Base-by-base conservation (phyloP, 2,888 invertebrate species). In the Cabera pusaria region DNA sequence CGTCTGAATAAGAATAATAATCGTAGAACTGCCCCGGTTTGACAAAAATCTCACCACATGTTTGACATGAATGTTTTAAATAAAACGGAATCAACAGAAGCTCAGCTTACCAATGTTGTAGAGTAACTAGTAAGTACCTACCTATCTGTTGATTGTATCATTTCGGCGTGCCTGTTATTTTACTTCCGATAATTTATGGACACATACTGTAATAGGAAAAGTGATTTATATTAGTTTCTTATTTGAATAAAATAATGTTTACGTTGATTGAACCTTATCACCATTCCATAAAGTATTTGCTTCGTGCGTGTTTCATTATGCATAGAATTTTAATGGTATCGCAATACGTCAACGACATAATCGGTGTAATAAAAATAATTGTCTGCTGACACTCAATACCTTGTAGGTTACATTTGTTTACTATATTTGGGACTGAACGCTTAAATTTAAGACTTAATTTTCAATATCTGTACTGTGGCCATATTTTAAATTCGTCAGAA, bases 241-340 rank as follows among this genome's bases (percentile, higher is more conserved):
- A 29, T 16, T 29, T 33, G 23, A 40, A 33, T 40, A 7, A 23
- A 18, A 31, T 26, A 25, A 24, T 25, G 24, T 16, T 5, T 18
- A 12, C 19, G 21, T 6, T 32, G 5, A 28, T 12, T 31, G 20
- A 6, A 20, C 33, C 11, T 18, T 32, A 16, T 25, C 8, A 16
- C 23, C 9, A 8, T 9, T 11, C 16, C 23, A 29, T 29, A 38
- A 24, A 39, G 33, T 26, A 2, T 9, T 12, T 3, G 7, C n/a
- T 8, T 19, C 18, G 6, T 29, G 16, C 11, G 16, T 6, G 20
- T 28, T 17, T 18, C 34, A 22, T 18, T 38, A 31, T 44, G 47
- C 23, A 32, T 19, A 19, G 44, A 50, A 50, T 50, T 37, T 46
- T 46, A 50, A 53, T 48, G 20, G 28, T 28, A 35, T 39, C 26